phyloP scores from a whole-genome alignment of 2,888 invertebrate species.

The Lobophora halterata region DNA sequence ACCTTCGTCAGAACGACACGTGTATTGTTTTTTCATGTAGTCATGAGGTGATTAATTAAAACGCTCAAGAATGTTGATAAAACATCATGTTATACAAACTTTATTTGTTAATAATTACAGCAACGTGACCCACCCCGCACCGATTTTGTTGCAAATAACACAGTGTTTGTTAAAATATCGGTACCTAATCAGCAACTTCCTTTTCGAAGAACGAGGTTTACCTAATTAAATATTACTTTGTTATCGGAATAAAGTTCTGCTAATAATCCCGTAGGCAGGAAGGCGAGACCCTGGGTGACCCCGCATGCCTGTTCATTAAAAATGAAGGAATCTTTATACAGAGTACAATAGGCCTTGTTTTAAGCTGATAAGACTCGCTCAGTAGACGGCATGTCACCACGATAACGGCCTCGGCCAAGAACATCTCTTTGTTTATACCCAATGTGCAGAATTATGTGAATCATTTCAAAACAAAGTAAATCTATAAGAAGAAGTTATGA shows the following conservation, averaged over 20 bases:
- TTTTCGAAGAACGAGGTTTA: constrained; percentile 52
- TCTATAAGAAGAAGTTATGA: constrained; percentile 1
- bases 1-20: too few species aligned
- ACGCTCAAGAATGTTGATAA: constrained; percentile 6
- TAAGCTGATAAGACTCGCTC: constrained; percentile 43
- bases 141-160: constrained; percentile 17
- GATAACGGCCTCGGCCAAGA: constrained; percentile 45
- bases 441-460: constrained; percentile 5
- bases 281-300: constrained; percentile 60
- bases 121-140: constrained; percentile 2
- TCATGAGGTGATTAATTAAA: too few species aligned
- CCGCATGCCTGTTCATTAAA: constrained; percentile 49
- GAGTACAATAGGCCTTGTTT: constrained; percentile 49
- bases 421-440: constrained; percentile 29
- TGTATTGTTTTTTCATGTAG: too few species aligned
- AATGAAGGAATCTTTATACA: constrained; percentile 55
- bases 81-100: constrained; percentile 5
- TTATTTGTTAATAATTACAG: background rate
- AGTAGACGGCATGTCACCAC: constrained; percentile 75
- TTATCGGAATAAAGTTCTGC: constrained; percentile 43
- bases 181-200: constrained; percentile 47
- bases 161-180: constrained; percentile 13
- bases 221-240: constrained; percentile 56
- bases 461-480: constrained; percentile 11
- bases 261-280: constrained; percentile 50